Conservation (phyloP, 2,888 invertebrate species). For the Drosophila nr. medialis region DNA sequence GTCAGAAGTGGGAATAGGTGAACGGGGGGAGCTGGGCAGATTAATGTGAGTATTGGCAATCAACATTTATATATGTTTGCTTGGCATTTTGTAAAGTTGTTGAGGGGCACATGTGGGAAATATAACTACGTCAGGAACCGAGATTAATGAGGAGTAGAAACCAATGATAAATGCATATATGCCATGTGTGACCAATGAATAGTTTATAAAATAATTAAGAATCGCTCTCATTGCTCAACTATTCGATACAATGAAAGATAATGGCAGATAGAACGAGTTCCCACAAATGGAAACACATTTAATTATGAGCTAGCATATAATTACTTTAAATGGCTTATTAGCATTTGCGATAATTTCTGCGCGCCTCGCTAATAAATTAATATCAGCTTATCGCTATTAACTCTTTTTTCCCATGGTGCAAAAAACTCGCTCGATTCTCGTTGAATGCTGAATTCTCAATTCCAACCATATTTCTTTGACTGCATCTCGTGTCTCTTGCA, state of each 20-base stretch:
- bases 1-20: neutral
- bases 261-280: slow-evolving; percentile 28
- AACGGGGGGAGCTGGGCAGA: slow-evolving; percentile 26
- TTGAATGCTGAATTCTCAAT: slow-evolving; percentile 48
- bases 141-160: slow-evolving; percentile 30
- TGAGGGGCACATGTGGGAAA: slow-evolving; percentile 26
- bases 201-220: slow-evolving; percentile 20
- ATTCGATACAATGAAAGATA: slow-evolving; percentile 16
- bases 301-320: slow-evolving; percentile 50
- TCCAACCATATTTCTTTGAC: slow-evolving; percentile 12
- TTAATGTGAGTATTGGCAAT: slow-evolving; percentile 76
- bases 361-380: slow-evolving; percentile 64
- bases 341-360: slow-evolving; percentile 61
- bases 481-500: slow-evolving; percentile 55
- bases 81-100: slow-evolving; percentile 60
- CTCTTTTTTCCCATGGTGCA: slow-evolving; percentile 43
- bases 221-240: slow-evolving; percentile 11
- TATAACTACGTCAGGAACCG: slow-evolving; percentile 14
- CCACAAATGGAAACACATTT: slow-evolving; percentile 43
- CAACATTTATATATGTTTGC: slow-evolving; percentile 71
- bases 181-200: slow-evolving; percentile 19
- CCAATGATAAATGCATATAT: slow-evolving; percentile 11
- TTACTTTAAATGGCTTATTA: slow-evolving; percentile 61
- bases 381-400: slow-evolving; percentile 48
- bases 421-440: slow-evolving; percentile 38